These are phyloP conservation scores for Seriola aureovittata DNA, from an alignment of 2,113 vertebrate species.

Conservation along the genomic window DNA sequence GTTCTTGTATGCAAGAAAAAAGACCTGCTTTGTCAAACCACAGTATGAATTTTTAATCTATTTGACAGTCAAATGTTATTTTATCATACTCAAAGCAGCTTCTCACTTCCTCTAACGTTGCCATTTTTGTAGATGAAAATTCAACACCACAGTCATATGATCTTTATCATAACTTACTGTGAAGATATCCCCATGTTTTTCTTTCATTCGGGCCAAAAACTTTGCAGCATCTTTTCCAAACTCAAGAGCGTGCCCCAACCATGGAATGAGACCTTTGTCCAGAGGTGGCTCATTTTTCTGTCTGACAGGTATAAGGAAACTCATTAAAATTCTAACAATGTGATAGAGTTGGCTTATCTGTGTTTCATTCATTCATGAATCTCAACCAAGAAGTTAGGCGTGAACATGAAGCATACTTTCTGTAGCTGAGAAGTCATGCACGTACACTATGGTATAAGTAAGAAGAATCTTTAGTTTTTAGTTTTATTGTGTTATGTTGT, in stretches of 20 bases:
- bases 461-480: neutral
- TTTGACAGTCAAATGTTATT: neutral
- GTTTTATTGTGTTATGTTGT: neutral
- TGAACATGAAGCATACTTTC: neutral
- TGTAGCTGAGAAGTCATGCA: neutral
- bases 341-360: neutral
- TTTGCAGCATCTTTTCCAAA: conserved; percentile 88
- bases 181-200: conserved; percentile 91
- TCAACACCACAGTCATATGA: neutral
- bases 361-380: conserved; percentile 5
- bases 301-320: conserved; percentile 49
- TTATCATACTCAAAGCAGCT: neutral
- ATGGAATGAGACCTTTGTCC: conserved; percentile 88
- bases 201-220: conserved; percentile 89
- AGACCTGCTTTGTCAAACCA: neutral
- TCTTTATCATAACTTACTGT: conserved; percentile 81
- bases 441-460: neutral
- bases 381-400: conserved; percentile 54
- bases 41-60: neutral
- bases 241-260: conserved; percentile 90
- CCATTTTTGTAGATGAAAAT: neutral
- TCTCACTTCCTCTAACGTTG: neutral
- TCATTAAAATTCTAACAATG: neutral
- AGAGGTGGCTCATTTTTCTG: conserved; percentile 89
- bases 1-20: neutral